A percentile compares a stretch with the other conserved stretches of the same genome.
These are phyloP conservation scores for Tryphoninae sp. DNA, from an alignment of 2,888 invertebrate genomes.

Conservation along the genomic window DNA sequence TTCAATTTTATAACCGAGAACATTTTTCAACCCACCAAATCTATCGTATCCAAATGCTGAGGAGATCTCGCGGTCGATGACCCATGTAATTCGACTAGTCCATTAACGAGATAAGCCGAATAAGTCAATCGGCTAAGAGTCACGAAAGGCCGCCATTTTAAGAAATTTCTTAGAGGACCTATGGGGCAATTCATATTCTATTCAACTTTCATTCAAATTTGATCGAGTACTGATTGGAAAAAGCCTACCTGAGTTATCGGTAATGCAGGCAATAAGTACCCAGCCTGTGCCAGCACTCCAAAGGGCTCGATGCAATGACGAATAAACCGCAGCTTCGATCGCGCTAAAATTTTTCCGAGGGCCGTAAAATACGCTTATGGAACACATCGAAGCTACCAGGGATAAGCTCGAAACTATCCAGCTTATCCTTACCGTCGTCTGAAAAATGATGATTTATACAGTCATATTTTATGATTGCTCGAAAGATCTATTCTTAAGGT, in stretches of 20 bases:
- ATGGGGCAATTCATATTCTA: conserved; percentile 67
- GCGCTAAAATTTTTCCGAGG: conserved; percentile 84
- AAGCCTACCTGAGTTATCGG: conserved; percentile 85
- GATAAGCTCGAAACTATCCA: conserved; percentile 72
- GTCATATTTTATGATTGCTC: conserved; percentile 15
- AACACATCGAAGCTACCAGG: conserved; percentile 84
- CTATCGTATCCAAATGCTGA: conserved; percentile 84
- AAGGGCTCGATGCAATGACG: conserved; percentile 85
- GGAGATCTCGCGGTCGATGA: conserved; percentile 85
- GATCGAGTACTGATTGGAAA: background rate
- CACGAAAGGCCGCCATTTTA: conserved; percentile 85
- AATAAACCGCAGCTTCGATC: conserved; percentile 86
- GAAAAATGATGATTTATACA: conserved; percentile 28
- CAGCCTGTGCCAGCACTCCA: conserved; percentile 88
- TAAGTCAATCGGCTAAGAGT: conserved; percentile 88
- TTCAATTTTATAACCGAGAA: background rate
- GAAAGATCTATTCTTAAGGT: conserved; percentile 33
- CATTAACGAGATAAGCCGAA: conserved; percentile 88
- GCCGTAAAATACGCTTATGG: conserved; percentile 85
- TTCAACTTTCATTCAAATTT: conserved; percentile 1
- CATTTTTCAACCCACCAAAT: conserved; percentile 83
- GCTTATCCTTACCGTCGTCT: conserved; percentile 71
- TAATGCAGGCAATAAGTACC: conserved; percentile 84
- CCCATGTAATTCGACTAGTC: conserved; percentile 86
- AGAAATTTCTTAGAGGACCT: conserved; percentile 84